Evolutionary conservation across 2,113 vertebrate genomes (phyloP), one percentile per base, ranked within the genome.

Genomic region (Madoqua kirkii): DNA sequence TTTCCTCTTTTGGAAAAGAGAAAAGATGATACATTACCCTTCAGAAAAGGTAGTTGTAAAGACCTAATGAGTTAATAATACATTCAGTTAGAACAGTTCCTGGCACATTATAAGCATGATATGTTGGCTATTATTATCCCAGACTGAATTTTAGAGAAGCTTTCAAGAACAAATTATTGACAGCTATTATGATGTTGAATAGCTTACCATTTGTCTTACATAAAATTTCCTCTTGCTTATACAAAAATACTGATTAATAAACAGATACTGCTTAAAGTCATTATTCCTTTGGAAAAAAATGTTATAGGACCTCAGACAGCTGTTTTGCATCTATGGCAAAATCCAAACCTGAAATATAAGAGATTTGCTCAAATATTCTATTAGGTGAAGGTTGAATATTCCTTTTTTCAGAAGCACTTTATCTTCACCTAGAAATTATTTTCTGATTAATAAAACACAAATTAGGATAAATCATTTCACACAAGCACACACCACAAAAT

Each of bases 121-220:
- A 55, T 84, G 29, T 88, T 76, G 93, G 36, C 78, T 96, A 4
- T 87, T 79, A 67, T 64, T 95, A 36, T 82, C 91, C n/a, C 60
- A 82, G 79, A 94, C 74, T 91, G 87, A 92, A 79, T 59, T 95
- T 94, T 92, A 91, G 83, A 74, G 93, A 89, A 12, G 48, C 33
- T 94, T 95, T 94, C 33, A 94, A 93, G 89, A 90, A 88, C 71
- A 94, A 90, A 40, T 81, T 90, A 95, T 45, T 95, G 85, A 90
- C 62, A 94, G 60, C 43, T 84, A 0, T 85, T 86, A 52, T 50
- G 23, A 43, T 59, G 82, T 78, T 62, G 60, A 62, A 62, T 93
- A 64, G 29, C 62, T 97, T 90, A 94, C 52, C 52, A 50, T 86
- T 86, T 94, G 15, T 97, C 48, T 48, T 92, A 87, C 74, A 62